Percentiles rank a stretch among this genome's conserved stretches.
Conservation (phyloP, 2,113 vertebrate genomes). For the Cottus gobio region DNA sequence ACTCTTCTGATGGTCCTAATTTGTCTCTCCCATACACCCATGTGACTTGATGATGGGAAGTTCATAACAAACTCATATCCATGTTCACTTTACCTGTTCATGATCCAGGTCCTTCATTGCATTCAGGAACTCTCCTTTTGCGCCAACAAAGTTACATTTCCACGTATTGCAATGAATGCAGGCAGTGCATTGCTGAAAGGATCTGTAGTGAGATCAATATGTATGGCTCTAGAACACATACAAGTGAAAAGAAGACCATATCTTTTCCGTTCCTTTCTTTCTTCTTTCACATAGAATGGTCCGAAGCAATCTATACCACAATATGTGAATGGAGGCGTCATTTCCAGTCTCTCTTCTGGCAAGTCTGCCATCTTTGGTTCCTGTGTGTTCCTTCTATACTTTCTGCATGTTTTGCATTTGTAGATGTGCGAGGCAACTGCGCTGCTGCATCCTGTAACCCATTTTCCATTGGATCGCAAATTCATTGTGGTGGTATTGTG, state of each 20-base stretch:
- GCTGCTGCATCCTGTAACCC: too few species aligned
- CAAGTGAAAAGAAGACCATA: not conserved
- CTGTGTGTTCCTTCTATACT: too few species aligned
- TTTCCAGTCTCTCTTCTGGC: too few species aligned
- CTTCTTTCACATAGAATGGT: not conserved
- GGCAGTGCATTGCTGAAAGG: slow-evolving; percentile 18
- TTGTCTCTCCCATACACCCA: not conserved
- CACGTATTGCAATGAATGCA: slow-evolving; percentile 9
- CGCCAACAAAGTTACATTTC: not conserved
- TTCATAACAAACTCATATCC: not conserved
- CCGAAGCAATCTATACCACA: not conserved
- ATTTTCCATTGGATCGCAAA: too few species aligned
- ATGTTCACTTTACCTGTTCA: not conserved
- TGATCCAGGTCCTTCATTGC: not conserved
- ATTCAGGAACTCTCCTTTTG: not conserved
- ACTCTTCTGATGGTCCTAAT: not conserved
- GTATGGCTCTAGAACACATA: not conserved
- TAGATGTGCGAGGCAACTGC: not conserved
- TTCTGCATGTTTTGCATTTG: too few species aligned
- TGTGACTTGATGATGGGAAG: not conserved
- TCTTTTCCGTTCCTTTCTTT: not conserved
- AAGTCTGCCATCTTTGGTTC: too few species aligned
- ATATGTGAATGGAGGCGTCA: too few species aligned
- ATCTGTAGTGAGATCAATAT: not conserved
- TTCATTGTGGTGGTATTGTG: too few species aligned